phyloP scores from a whole-genome alignment of 1,140 invertebrate species.

The Chionoecetes opilio region DNA sequence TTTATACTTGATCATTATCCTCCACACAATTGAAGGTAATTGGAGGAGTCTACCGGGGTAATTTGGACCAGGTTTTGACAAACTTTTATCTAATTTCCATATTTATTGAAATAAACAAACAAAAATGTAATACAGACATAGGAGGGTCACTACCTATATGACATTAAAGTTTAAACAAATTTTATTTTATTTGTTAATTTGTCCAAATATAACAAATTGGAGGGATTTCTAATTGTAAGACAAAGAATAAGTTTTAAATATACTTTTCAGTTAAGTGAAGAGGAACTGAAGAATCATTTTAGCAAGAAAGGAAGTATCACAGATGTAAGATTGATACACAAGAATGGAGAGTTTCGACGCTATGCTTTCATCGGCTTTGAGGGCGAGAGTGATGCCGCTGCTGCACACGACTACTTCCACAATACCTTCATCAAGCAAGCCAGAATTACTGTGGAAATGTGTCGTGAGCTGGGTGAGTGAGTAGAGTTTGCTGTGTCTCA shows the following conservation, averaged over 20 bases:
- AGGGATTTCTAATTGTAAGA: not conserved
- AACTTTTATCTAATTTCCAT: no score
- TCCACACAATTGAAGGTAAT: no score
- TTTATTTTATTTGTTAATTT: not conserved
- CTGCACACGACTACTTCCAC: conserved; percentile 62
- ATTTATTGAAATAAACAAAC: no score
- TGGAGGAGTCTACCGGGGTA: no score
- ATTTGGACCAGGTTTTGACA: no score
- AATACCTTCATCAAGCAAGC: conserved; percentile 69
- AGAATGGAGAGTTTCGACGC: conserved; percentile 63
- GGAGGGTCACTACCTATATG: not conserved
- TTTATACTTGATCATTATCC: no score
- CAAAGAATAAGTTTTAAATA: not conserved
- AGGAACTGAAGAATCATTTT: conserved; percentile 66
- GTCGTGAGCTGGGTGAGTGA: conserved; percentile 55
- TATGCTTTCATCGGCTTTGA: conserved; percentile 69
- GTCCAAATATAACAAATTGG: not conserved
- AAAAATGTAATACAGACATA: not conserved
- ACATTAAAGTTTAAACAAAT: not conserved
- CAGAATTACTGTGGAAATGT: conserved; percentile 64
- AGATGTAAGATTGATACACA: conserved; percentile 60
- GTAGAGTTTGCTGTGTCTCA: no score
- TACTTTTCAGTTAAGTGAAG: conserved; percentile 64
- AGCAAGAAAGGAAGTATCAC: conserved; percentile 62
- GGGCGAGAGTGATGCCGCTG: conserved; percentile 39